These are phyloP conservation scores for Hypomecis atomaria DNA, from an alignment of 2,888 invertebrate genomes.

Conservation along the genomic window DNA sequence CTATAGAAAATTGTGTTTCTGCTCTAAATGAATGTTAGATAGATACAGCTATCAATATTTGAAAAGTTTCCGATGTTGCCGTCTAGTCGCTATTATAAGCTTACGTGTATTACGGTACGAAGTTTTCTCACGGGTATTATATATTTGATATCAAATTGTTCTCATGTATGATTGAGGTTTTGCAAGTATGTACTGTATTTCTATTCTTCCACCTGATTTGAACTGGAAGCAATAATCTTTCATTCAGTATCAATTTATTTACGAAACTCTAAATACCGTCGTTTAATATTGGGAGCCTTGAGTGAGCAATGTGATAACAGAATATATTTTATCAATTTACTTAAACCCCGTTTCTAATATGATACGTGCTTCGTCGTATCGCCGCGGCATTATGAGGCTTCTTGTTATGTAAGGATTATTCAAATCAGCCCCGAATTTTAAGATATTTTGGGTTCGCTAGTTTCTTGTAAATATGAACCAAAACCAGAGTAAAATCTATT, in stretches of 20 bases:
- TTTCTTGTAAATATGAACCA: not conserved
- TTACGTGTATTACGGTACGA: not conserved
- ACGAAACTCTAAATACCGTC: not conserved
- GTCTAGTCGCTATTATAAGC: not conserved
- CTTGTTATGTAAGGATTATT: conserved; percentile 60
- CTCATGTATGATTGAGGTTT: not conserved
- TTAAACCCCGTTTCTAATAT: conserved; percentile 42
- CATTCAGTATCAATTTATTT: conserved; percentile 1
- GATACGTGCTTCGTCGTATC: conserved; percentile 56
- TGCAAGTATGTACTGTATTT: too few species aligned
- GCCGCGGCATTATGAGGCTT: conserved; percentile 57
- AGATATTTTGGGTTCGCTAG: not conserved
- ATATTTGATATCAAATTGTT: not conserved
- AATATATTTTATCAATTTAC: conserved; percentile 37
- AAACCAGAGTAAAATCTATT: not conserved
- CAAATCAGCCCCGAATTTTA: conserved; percentile 49
- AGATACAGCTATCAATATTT: not conserved
- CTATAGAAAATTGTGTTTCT: too few species aligned
- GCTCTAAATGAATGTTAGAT: not conserved
- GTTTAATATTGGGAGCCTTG: conserved; percentile 7
- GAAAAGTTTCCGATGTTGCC: not conserved
- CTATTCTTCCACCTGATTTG: not conserved
- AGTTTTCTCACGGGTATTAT: not conserved
- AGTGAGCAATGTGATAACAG: conserved; percentile 21
- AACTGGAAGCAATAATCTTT: not conserved